phyloP scores from a whole-genome alignment of 1,140 invertebrate species.

The Meloidogyne hapla region DNA sequence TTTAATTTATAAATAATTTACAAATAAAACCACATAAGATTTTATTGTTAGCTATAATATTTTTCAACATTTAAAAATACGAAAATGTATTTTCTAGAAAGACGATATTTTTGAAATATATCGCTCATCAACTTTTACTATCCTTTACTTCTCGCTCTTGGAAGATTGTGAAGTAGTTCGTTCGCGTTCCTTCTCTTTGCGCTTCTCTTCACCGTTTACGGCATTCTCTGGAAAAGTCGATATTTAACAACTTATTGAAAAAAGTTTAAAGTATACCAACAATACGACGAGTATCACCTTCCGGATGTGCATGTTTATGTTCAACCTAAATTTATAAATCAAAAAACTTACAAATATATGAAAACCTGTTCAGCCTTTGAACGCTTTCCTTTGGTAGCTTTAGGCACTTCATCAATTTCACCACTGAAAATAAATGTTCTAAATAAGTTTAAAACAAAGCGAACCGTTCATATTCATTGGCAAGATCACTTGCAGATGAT shows the following conservation, averaged over 20 bases:
- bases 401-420: constrained; percentile 34
- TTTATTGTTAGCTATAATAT: too few relatives aligned
- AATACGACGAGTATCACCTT: constrained; percentile 53
- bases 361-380: constrained; percentile 48
- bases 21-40: background rate
- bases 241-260: too few relatives aligned
- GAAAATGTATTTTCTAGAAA: background rate
- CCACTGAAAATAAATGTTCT: constrained; percentile 27
- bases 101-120: background rate
- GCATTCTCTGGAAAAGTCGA: constrained; percentile 26
- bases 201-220: constrained; percentile 47
- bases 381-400: constrained; percentile 41
- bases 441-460: background rate
- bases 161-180: constrained; percentile 22
- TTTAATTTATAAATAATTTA: background rate
- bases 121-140: background rate
- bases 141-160: background rate
- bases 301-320: constrained; percentile 49
- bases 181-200: constrained; percentile 43
- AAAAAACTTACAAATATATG: too few relatives aligned
- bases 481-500: constrained; percentile 10
- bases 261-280: constrained; percentile 12
- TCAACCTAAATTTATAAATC: constrained; percentile 19
- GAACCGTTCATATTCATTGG: constrained; percentile 23
- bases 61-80: constrained; percentile 6